Evolutionary conservation across 2,113 vertebrate genomes (phyloP), one percentile per base, ranked within the genome.

Genomic region (Tragelaphus buxtoni): DNA sequence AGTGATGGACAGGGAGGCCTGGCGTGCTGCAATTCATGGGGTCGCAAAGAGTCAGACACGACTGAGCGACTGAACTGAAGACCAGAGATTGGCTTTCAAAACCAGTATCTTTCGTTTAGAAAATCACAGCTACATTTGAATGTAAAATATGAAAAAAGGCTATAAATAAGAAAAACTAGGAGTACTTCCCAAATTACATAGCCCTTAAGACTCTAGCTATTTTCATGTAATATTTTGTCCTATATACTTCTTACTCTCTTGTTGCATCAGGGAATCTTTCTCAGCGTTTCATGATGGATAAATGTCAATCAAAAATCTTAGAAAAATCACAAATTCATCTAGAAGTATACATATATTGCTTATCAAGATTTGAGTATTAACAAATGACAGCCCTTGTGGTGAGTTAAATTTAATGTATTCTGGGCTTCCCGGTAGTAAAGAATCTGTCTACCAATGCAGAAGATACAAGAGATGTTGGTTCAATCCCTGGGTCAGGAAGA

Each of bases 361-460:
- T 93, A n/a, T 26, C 53, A 92, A 92, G 30, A 12, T 96, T 63
- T 90, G 24, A 93, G 28, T 90, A 92, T 90, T 84, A 84, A 86
- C 39, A 87, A 79, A 3, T 87, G 72, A 88, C 22, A 60, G 55
- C 26, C 28, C 84, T 81, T 88, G 69, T 93, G 16, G 35, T 39
- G n/a, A 84, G 69, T 76, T 95, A 55, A 58, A 80, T 61, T 32
- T 61, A 61, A 61, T 32, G 2, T 61, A 32, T 61, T 61, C 60
- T 32, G 60, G 60, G 60, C 28, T 61, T 61, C 60, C 60, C 60
- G 16, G 60, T 61, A 30, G 60, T 32, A 61, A 61, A 61, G 60
- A 61, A 61, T 61, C 60, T 61, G 12, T 32, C 60, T 32, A 30
- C 60, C 60, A 61, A 32, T 61, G 60, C 28, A 32, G 28, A 61